These are phyloP conservation scores for Norana najaformis DNA, from an alignment of 2,888 invertebrate genomes.

Conservation along the genomic window DNA sequence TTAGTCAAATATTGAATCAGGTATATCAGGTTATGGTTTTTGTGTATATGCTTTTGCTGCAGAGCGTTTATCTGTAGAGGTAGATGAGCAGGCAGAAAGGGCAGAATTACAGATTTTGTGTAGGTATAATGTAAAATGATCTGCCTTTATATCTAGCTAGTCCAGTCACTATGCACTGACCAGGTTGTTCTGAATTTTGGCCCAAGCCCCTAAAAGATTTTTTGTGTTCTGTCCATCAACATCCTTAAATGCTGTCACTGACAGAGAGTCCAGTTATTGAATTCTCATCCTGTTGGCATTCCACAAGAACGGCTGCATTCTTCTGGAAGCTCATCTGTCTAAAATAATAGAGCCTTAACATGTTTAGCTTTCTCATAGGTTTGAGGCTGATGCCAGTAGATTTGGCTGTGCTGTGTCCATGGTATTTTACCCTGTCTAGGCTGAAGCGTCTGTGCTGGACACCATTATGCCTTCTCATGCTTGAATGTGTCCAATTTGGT, in stretches of 20 bases:
- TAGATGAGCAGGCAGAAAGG: neutral
- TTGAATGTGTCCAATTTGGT: slow-evolving; percentile 5
- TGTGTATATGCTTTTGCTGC: neutral
- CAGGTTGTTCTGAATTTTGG: neutral
- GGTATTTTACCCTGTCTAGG: neutral
- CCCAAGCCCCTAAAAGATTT: neutral
- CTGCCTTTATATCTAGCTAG: too few relatives aligned
- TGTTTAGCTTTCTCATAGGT: neutral
- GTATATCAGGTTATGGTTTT: neutral
- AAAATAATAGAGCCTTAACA: neutral
- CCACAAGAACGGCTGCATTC: neutral
- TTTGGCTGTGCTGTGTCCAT: neutral
- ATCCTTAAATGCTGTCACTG: neutral
- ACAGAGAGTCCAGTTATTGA: neutral
- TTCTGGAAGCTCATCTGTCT: neutral
- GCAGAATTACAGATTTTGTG: neutral
- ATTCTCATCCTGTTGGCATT: neutral
- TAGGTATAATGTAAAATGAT: neutral
- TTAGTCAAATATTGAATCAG: neutral
- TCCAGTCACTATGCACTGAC: neutral
- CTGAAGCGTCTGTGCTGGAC: neutral
- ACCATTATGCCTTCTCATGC: neutral
- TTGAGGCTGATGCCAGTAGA: neutral
- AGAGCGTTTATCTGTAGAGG: neutral
- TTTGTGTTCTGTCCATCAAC: too few relatives aligned